phyloP scores from a whole-genome alignment of 2,113 vertebrate species.

The Uria lomvia region DNA sequence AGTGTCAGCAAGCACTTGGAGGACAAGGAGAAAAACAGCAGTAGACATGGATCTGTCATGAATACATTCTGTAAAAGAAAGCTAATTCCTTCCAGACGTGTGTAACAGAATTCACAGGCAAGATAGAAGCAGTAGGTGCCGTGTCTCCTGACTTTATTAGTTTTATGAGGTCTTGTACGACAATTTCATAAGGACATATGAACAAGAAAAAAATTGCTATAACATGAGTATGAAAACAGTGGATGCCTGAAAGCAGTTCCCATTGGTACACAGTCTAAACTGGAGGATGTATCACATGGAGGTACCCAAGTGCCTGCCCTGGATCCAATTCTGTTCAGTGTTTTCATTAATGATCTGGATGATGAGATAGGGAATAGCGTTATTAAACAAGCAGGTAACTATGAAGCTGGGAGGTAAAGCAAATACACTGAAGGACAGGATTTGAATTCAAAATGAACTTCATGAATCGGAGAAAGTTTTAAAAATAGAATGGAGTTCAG shows the following conservation, averaged over 20 bases:
- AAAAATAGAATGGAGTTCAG: not conserved
- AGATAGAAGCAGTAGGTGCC: not conserved
- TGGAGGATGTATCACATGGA: not conserved
- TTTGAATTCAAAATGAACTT: not conserved
- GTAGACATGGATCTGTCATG: not conserved
- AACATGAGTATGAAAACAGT: fast-evolving
- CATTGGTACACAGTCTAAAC: not conserved
- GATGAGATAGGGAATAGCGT: not conserved
- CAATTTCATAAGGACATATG: not conserved
- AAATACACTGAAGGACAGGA: not conserved
- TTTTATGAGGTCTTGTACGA: not conserved
- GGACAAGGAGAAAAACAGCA: not conserved
- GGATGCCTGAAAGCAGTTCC: not conserved
- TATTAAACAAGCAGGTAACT: not conserved
- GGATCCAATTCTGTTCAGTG: not conserved
- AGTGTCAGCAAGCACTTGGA: not conserved
- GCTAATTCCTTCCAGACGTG: not conserved
- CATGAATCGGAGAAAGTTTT: not conserved
- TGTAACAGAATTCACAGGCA: not conserved
- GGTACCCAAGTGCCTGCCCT: not conserved
- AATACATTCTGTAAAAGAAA: not conserved
- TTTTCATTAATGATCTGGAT: not conserved
- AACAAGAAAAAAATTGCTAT: not conserved
- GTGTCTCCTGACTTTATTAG: not conserved
- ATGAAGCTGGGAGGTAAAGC: not conserved